These are phyloP conservation scores for Spermophilus dauricus DNA, from an alignment of 2,113 vertebrate species.

Conservation along the genomic window DNA sequence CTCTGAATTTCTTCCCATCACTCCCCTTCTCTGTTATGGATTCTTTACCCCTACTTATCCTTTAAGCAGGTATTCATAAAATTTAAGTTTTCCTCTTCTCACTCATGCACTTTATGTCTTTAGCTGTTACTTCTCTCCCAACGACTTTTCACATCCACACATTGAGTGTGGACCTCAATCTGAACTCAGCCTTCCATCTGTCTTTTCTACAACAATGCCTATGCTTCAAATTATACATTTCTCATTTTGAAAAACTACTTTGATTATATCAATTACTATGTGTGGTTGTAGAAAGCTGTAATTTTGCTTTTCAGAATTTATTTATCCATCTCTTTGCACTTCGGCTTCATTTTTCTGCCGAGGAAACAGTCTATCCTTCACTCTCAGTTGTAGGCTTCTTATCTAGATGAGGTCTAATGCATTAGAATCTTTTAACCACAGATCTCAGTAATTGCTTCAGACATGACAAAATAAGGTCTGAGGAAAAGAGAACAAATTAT, in stretches of 20 bases:
- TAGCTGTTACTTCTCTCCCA: background rate
- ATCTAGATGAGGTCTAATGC: background rate
- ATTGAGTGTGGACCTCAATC: background rate
- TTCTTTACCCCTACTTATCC: background rate
- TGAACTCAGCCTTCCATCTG: background rate
- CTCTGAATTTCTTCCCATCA: background rate
- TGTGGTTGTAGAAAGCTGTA: background rate
- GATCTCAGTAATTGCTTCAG: background rate
- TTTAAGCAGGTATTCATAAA: background rate
- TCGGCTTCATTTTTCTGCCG: background rate
- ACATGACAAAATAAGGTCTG: background rate
- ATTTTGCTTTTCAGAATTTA: constrained; percentile 14
- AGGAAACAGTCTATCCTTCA: background rate
- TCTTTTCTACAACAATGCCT: background rate
- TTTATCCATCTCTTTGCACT: background rate
- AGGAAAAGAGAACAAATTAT: background rate
- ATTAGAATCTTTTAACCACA: background rate
- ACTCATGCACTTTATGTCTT: background rate
- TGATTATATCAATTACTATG: background rate
- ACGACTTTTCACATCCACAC: background rate
- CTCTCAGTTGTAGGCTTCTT: background rate
- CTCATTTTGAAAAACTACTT: background rate
- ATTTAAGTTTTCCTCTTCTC: background rate
- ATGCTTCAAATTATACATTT: background rate
- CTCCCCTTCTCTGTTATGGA: background rate